phyloP scores from a whole-genome alignment of 2,797 vertebrate genomes.

The Coreius guichenoti region DNA sequence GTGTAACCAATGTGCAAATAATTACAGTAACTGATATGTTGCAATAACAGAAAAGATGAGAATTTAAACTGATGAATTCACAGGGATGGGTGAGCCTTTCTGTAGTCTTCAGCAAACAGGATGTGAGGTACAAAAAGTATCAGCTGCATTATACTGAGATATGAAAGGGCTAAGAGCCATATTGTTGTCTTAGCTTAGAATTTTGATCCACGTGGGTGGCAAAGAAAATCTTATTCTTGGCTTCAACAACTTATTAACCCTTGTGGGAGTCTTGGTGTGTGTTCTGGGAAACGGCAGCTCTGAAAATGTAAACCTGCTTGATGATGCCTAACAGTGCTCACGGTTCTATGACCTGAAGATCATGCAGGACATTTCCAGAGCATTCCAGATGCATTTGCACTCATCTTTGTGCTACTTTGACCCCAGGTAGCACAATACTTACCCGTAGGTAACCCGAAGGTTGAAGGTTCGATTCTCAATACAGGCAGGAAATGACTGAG shows the following conservation, averaged over 20 bases:
- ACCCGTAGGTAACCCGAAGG: too few species aligned
- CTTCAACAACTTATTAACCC: conserved; percentile 20
- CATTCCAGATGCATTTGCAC: conserved; percentile 36
- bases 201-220: conserved; percentile 32
- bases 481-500: too few species aligned
- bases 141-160: conserved; percentile 68
- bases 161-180: conserved; percentile 65
- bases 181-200: conserved; percentile 40
- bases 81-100: conserved; percentile 65
- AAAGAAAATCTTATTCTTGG: conserved; percentile 47
- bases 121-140: conserved; percentile 75
- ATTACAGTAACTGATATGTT: conserved; percentile 25
- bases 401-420: conserved; percentile 22
- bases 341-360: conserved; percentile 28
- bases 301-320: not conserved
- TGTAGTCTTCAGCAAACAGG: conserved; percentile 69
- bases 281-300: conserved; percentile 6
- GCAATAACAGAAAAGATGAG: conserved; percentile 39
- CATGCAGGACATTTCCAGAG: conserved; percentile 24
- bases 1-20: conserved; percentile 12
- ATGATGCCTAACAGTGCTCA: conserved; percentile 20
- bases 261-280: conserved; percentile 18
- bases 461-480: too few species aligned
- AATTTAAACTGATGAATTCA: conserved; percentile 64
- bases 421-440: too few species aligned